Conservation (phyloP, 1,140 invertebrate genomes). For the Eumaeus atala region DNA sequence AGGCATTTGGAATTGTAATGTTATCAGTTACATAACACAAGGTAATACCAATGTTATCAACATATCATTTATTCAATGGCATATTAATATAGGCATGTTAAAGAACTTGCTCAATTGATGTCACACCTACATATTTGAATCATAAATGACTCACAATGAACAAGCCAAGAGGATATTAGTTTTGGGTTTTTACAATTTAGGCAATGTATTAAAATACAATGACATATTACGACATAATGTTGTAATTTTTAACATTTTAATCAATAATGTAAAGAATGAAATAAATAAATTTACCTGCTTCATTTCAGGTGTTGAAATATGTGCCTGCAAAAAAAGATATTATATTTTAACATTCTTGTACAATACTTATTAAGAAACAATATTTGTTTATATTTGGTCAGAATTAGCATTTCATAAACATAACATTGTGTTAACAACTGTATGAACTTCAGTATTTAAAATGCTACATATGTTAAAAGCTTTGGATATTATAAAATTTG, state of each 20-base stretch:
- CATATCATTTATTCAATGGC: constrained; percentile 4
- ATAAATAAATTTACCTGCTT: constrained; percentile 61
- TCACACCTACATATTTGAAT: constrained; percentile 11
- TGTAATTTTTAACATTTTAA: too few species aligned
- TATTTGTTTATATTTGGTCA: too few species aligned
- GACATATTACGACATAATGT: too few species aligned
- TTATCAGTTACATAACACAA: constrained; percentile 16
- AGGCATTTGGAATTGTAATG: neutral
- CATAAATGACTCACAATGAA: neutral
- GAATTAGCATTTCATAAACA: too few species aligned
- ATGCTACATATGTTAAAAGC: too few species aligned
- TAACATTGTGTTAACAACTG: too few species aligned
- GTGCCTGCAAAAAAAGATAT: constrained; percentile 60
- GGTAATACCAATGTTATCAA: neutral
- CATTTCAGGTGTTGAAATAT: constrained; percentile 71
- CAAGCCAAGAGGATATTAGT: neutral
- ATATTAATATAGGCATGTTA: constrained; percentile 1
- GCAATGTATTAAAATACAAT: too few species aligned
- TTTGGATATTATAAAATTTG: too few species aligned
- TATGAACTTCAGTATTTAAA: too few species aligned
- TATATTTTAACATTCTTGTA: neutral
- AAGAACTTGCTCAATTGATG: neutral
- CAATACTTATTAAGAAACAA: too few species aligned
- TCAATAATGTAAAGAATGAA: neutral
- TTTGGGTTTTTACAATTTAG: neutral